A percentile compares a stretch with the other conserved stretches of the same genome.
Evolutionary conservation across 2,113 vertebrate species (phyloP).

Genomic region (Mystacornis crossleyi): DNA sequence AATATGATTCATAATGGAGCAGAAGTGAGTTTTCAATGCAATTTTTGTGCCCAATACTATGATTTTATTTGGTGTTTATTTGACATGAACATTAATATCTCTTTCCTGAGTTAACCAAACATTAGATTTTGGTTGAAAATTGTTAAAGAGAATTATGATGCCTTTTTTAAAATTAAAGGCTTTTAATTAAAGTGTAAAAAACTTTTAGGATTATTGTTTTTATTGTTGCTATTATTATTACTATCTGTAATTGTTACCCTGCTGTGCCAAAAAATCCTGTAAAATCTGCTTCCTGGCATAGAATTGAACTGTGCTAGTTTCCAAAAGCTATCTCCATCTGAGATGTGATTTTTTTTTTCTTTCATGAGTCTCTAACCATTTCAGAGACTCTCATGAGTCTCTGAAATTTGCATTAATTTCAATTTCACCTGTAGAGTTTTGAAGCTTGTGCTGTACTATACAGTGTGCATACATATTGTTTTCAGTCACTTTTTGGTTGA

Average conservation of each 20-base stretch:
- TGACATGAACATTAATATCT: neutral
- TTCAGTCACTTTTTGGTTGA: neutral
- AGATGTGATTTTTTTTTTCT: neutral
- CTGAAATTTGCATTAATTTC: neutral
- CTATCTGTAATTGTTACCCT: neutral
- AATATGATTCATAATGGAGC: neutral
- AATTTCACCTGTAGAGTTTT: neutral
- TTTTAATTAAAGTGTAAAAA: neutral
- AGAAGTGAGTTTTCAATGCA: neutral
- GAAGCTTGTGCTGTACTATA: neutral
- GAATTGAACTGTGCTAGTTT: neutral
- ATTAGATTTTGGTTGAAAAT: neutral
- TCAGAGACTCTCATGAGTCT: too few species aligned
- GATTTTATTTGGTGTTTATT: neutral
- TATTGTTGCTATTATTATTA: neutral
- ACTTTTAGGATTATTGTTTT: rapidly evolving
- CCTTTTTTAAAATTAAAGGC: neutral
- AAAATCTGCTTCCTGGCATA: neutral
- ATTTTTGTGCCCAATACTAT: neutral
- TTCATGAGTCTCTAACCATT: neutral
- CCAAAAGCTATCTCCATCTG: neutral
- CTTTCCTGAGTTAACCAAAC: neutral
- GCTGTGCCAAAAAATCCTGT: neutral
- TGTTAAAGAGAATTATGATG: neutral
- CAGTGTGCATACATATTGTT: neutral